A percentile compares a stretch with the other conserved stretches of the same genome.
phyloP scores from a whole-genome alignment of 2,888 invertebrate genomes.

The Rhingia rostrata region DNA sequence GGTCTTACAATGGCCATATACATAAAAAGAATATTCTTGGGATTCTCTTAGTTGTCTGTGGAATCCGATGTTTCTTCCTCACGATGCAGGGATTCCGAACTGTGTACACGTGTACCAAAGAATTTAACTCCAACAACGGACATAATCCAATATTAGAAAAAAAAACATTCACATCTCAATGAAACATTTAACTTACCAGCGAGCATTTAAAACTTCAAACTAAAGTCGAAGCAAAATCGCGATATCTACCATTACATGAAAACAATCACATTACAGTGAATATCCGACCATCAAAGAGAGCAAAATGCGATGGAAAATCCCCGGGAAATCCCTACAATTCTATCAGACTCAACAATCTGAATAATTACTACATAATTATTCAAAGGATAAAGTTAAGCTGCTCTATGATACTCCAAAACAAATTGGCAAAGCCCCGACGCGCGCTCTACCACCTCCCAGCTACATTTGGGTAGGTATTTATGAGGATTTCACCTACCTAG shows the following conservation, averaged over 20 bases:
- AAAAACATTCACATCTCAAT: too few relatives aligned
- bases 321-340: slow-evolving; percentile 49
- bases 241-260: not conserved
- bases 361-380: slow-evolving; percentile 72
- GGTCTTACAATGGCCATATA: too few relatives aligned
- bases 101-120: too few relatives aligned
- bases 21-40: too few relatives aligned
- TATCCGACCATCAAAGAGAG: slow-evolving; percentile 26
- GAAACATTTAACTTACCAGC: too few relatives aligned
- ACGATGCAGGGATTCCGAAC: too few relatives aligned
- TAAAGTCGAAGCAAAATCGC: too few relatives aligned
- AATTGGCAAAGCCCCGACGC: slow-evolving; percentile 40
- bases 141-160: too few relatives aligned
- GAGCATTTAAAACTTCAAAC: too few relatives aligned
- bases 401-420: slow-evolving; percentile 58
- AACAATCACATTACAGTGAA: not conserved
- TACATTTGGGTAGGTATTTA: not conserved
- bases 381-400: slow-evolving; percentile 68
- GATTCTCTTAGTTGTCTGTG: too few relatives aligned
- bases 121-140: too few relatives aligned
- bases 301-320: not conserved
- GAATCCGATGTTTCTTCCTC: too few relatives aligned
- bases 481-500: not conserved
- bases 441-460: not conserved
- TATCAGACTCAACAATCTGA: slow-evolving; percentile 67